Base-by-base conservation (phyloP, 2,797 vertebrate genomes). In the Esox lucius region DNA sequence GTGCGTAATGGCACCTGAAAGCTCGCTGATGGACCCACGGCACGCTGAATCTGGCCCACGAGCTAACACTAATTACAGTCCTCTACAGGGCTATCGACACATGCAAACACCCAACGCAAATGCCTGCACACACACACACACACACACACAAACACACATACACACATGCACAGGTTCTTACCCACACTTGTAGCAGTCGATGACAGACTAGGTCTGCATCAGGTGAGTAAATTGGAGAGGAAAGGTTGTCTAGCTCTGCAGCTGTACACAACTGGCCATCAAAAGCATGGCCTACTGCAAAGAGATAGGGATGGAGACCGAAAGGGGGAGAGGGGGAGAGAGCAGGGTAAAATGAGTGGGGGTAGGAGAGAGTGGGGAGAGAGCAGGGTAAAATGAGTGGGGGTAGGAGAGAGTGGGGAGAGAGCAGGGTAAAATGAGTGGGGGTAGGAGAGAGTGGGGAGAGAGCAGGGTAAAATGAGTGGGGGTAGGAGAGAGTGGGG, bases 1-100 rank as follows among this genome's bases (percentile, higher is more conserved):
- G 85, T 83, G 80, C 80, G 76, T 85, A 86, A 86, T 84, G 74
- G 77, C 77, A 80, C 85, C 51, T 69, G 79, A 89, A 76, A 80
- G 75, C 76, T 83, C 75, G 75, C 83, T 79, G 79, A 80, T 76
- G 35, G 33, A 77, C 71, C 81, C 68, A 77, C 74, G 59, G 79
- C 72, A 48, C 68, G 42, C 66, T 71, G 78, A 83, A 26, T 68
- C 31, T 28, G 74, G 75, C 78, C 79, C 70, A 1, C 5, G 70
- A 77, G 82, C 80, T 82, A 73, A 62, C 12, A 53, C 80, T 83
- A 85, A 87, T 83, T 83, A 83, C 77, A 75, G 48, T 46, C 62
- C 35, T 46, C 26, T 46, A 75, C 74, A 72, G 64, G 16, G 48
- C 19, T 48, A 71, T 33, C n/a, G 7, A 35, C 49, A 56, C 28